Evolutionary conservation across 2,888 invertebrate species (phyloP), one percentile per base, ranked within the genome.

Genomic region (Sussaba pulchella): DNA sequence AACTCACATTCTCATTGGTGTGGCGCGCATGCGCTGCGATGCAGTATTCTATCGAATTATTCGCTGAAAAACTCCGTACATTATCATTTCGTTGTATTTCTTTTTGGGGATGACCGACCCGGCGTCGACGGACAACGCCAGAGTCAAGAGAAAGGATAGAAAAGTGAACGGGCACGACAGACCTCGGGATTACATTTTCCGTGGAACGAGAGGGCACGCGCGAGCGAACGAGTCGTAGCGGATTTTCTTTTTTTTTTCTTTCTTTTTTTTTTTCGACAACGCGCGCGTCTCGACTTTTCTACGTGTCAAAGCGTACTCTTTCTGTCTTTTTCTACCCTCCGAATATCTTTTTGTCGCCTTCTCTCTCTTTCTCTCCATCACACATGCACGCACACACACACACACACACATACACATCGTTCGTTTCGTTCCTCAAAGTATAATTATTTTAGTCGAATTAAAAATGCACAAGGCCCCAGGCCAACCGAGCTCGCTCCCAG

Each of bases 361-460:
- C 36, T 71, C 24, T 1, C 45, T 64, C 47, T 17, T 17, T 45
- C 10, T 26, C 47, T 24, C 26, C 36, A 8, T 21, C n/a, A n/a
- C n/a, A n/a, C 52, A 2, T 21, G 9, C 24, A 31, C 54, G 54
- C 21, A 66, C 45, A 5, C 14, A 47, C n/a, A 41, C 47, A 17
- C 63, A 71, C 21, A 39, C 57, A 50, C 2, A 5, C 31, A 5
- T 31, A 5, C 61, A 57, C 52, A 19, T 76, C 54, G 57, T 71
- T 67, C 71, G 50, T 36, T 26, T 63, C 75, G 73, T 76, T 89
- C 88, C 89, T 89, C 89, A 90, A 89, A 90, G 89, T 89, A 89
- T 90, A 90, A 90, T 90, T 90, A 90, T 90, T 90, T 90, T 90
- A 90, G 89, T 88, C 89, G 88, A 90, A 89, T 90, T 90, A 90